A percentile compares a stretch with the other conserved stretches of the same genome.
phyloP scores from a whole-genome alignment of 2,113 vertebrate genomes.

The Hippocampus zosterae region DNA sequence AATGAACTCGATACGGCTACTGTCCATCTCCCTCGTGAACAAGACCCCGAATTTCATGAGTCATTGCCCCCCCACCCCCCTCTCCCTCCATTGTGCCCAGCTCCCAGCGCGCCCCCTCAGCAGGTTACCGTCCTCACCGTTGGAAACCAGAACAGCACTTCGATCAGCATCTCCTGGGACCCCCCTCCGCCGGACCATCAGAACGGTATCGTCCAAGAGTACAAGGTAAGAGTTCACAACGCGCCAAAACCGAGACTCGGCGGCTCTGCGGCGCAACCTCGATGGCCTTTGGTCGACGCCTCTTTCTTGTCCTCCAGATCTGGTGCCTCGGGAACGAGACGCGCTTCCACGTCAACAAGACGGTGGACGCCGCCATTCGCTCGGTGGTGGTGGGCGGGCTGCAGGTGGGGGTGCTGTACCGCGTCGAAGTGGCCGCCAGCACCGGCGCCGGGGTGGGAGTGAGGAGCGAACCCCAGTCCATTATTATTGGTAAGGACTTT shows the following conservation, averaged over 20 bases:
- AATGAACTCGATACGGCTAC: too few species aligned
- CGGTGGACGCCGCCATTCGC: conserved; percentile 93
- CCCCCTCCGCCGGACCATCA: conserved; percentile 93
- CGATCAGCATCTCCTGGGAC: conserved; percentile 98
- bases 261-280: too few species aligned
- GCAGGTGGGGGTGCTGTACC: conserved; percentile 89
- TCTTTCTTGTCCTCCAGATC: conserved; percentile 74
- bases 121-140: conserved; percentile 94
- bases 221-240: conserved; percentile 77
- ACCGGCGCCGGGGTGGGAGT: conserved; percentile 93
- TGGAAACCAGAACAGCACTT: conserved; percentile 94
- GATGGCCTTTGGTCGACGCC: background rate
- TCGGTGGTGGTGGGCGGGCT: conserved; percentile 95
- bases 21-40: too few species aligned
- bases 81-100: conserved; percentile 60
- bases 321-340: conserved; percentile 98
- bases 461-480: conserved; percentile 90
- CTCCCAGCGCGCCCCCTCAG: conserved; percentile 94
- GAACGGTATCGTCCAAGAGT: conserved; percentile 97
- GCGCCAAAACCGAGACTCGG: background rate
- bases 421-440: conserved; percentile 93
- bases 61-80: background rate
- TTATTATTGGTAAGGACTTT: conserved; percentile 82
- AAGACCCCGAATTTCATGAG: too few species aligned
- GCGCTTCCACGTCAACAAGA: conserved; percentile 97